Conservation (phyloP, 2,113 vertebrate species). For the Lophotis ruficrista region DNA sequence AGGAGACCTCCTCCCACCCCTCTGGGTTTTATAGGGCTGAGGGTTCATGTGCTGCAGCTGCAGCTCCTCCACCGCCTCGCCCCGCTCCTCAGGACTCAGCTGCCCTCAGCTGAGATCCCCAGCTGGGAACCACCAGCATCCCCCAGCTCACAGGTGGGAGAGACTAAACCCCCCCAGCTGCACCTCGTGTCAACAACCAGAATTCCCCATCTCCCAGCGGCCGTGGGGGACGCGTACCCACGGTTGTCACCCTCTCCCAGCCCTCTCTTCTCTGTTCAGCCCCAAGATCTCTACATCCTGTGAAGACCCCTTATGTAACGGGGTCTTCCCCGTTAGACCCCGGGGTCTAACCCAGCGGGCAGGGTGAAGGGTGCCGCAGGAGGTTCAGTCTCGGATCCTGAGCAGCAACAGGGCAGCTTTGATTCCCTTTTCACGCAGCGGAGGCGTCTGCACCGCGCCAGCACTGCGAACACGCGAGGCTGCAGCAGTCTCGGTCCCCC, state of each 20-base stretch:
- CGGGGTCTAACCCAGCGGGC: no score
- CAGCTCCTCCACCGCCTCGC: not conserved
- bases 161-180: not conserved
- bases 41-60: not conserved
- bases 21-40: not conserved
- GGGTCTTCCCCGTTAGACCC: no score
- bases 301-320: not conserved
- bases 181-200: not conserved
- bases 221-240: no score
- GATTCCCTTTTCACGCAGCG: not conserved
- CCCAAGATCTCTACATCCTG: no score
- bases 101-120: not conserved
- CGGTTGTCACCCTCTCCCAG: not conserved
- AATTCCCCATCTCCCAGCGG: not conserved
- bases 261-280: not conserved
- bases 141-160: not conserved
- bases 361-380: not conserved
- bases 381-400: not conserved
- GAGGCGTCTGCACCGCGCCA: not conserved
- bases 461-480: accelerated
- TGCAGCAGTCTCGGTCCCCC: not conserved
- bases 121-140: not conserved
- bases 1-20: accelerated
- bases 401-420: not conserved
- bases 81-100: not conserved